phyloP scores from a whole-genome alignment of 2,888 invertebrate genomes.

The Hololepta plana region DNA sequence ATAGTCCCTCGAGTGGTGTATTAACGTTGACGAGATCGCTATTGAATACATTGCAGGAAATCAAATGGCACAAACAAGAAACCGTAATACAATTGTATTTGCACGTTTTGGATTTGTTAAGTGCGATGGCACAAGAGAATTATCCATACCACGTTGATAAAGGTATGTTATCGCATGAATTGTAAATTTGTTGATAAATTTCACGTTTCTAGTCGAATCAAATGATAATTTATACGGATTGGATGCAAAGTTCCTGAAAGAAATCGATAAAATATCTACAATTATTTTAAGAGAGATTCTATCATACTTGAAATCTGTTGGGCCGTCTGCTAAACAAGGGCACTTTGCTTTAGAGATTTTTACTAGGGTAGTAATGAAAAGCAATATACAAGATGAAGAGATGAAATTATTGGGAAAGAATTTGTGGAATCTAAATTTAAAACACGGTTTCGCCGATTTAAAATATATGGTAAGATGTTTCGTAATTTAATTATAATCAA shows the following conservation, averaged over 20 bases:
- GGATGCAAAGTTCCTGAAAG: conserved; percentile 68
- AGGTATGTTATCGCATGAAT: conserved; percentile 31
- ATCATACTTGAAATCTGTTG: conserved; percentile 42
- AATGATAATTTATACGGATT: conserved; percentile 85
- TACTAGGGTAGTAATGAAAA: conserved; percentile 43
- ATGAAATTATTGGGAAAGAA: conserved; percentile 55
- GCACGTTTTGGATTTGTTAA: conserved; percentile 58
- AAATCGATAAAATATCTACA: conserved; percentile 59
- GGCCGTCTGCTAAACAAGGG: conserved; percentile 45
- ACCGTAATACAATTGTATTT: conserved; percentile 53
- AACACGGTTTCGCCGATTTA: conserved; percentile 28
- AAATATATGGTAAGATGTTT: conserved; percentile 20
- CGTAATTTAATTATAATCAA: not conserved
- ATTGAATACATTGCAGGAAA: conserved; percentile 61
- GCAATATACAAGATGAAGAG: conserved; percentile 38
- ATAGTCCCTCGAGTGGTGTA: conserved; percentile 77
- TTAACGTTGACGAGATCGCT: conserved; percentile 65
- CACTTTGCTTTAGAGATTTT: conserved; percentile 58
- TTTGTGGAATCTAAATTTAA: conserved; percentile 65
- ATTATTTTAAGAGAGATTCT: conserved; percentile 64
- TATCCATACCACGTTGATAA: conserved; percentile 77
- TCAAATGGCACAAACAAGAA: conserved; percentile 49
- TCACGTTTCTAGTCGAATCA: conserved; percentile 52
- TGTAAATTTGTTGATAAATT: conserved; percentile 3
- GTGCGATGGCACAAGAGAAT: conserved; percentile 59